Evolutionary conservation across 2,113 vertebrate species (phyloP), one percentile per base, ranked within the genome.

Genomic region (Salvelinus alpinus): DNA sequence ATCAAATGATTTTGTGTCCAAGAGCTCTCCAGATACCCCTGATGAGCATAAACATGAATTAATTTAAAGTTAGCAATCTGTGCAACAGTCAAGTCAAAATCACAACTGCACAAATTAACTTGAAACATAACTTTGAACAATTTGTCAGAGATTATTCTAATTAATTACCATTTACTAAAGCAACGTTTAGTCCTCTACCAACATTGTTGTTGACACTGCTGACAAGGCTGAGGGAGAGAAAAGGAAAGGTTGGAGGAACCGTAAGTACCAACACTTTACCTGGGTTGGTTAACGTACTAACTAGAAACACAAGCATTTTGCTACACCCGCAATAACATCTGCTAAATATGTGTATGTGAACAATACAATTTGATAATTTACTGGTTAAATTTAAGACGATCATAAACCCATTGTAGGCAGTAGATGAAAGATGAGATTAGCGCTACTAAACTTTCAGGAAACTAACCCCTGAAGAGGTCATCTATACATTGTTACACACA

Each of bases 141-240:
- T 44, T 44, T 44, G 38, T 11, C 38, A 44, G 38, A 44, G 38
- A 44, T 44, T 1, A 9, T 44, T 44, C 9, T 44, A 44, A 11
- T 83, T 11, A 44, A 11, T 83, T 87, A 97, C 96, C 96, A 66
- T 98, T 97, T 57, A 97, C 95, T 74, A 97, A 91, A 70, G 95
- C 96, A 16, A 98, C 87, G 87, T 98, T 98, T 20, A 98, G 88
- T 48, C 96, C 96, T 47, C 96, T 91, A 44, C 96, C 96, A 31
- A 96, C 94, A 0, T 98, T 97, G 91, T 98, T 95, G 84, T 95
- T 96, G 80, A 96, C 91, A n/a, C 96, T 96, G 94, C 96, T 98
- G 89, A 98, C 79, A 48, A 98, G 89, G 89, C 96, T 97, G 88
- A 22, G 69, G 80, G 22, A 60, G 75, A 1, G 5, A 51, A 64